Evolutionary conservation across 2,888 invertebrate genomes (phyloP).

Genomic region (Perizoma flavofasciatum): DNA sequence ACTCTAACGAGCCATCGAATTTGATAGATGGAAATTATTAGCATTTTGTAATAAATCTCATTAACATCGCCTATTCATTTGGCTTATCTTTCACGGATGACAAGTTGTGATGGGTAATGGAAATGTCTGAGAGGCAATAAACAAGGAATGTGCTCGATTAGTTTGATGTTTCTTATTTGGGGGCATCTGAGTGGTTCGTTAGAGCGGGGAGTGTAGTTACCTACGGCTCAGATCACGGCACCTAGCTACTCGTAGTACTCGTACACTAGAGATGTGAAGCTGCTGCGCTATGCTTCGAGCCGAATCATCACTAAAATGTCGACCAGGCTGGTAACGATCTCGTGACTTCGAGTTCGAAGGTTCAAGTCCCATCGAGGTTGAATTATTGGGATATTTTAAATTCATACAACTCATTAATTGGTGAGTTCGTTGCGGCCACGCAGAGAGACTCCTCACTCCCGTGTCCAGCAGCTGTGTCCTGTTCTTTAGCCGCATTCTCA

Average conservation of each 20-base stretch:
- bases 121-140: constrained; percentile 1
- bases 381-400: too few relatives aligned
- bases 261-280: constrained; percentile 3
- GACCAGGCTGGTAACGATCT: too few relatives aligned
- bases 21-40: constrained; percentile 14
- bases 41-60: constrained; percentile 17
- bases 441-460: too few relatives aligned
- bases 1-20: constrained; percentile 4
- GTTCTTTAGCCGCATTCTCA: background rate
- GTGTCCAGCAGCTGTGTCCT: too few relatives aligned
- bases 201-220: constrained; percentile 9
- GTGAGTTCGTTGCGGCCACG: too few relatives aligned
- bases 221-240: background rate
- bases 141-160: constrained; percentile 15
- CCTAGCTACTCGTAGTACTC: too few relatives aligned
- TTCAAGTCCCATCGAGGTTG: too few relatives aligned
- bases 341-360: too few relatives aligned
- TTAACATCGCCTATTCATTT: constrained; percentile 1
- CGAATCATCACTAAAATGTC: too few relatives aligned
- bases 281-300: background rate
- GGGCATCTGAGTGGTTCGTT: constrained; percentile 14
- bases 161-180: constrained; percentile 13
- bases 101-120: background rate
- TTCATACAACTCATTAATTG: too few relatives aligned
- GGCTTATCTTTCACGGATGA: background rate